These are phyloP conservation scores for Prionailurus bengalensis DNA, from an alignment of 2,113 vertebrate species.

Conservation along the genomic window DNA sequence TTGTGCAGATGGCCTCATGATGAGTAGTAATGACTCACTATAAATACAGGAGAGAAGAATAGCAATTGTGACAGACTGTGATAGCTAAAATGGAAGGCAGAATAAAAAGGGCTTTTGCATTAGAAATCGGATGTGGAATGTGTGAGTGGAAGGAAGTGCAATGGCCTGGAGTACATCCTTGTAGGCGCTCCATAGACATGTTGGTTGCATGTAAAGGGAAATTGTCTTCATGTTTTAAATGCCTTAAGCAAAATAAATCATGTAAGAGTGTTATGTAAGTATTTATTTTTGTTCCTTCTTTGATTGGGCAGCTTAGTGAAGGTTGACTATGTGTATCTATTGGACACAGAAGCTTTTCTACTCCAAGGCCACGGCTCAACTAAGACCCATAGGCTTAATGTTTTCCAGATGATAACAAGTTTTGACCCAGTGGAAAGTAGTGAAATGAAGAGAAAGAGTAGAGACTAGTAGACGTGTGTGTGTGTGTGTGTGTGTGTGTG, in stretches of 20 bases:
- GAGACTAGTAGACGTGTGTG: neutral
- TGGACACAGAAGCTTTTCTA: neutral
- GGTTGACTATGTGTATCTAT: neutral
- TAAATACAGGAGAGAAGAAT: neutral
- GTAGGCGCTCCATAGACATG: neutral
- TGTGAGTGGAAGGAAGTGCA: neutral
- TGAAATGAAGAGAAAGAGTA: neutral
- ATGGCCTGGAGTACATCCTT: accelerated
- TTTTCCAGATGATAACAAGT: neutral
- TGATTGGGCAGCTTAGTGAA: neutral
- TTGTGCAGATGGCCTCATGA: neutral
- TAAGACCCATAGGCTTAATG: neutral
- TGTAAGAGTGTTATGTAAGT: neutral
- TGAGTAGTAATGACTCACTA: conserved; percentile 48
- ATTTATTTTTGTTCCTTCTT: neutral
- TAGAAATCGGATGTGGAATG: neutral
- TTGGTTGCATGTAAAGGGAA: neutral
- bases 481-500: no score
- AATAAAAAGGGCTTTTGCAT: conserved; percentile 25
- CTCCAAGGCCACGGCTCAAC: neutral
- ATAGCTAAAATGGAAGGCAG: neutral
- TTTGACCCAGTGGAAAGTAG: neutral
- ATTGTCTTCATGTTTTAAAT: neutral
- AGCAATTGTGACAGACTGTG: conserved; percentile 36
- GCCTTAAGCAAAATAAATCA: neutral